Percentiles rank a stretch among this genome's conserved stretches.
Conservation (phyloP, 2,888 invertebrate genomes). For the Agrotis clavis region DNA sequence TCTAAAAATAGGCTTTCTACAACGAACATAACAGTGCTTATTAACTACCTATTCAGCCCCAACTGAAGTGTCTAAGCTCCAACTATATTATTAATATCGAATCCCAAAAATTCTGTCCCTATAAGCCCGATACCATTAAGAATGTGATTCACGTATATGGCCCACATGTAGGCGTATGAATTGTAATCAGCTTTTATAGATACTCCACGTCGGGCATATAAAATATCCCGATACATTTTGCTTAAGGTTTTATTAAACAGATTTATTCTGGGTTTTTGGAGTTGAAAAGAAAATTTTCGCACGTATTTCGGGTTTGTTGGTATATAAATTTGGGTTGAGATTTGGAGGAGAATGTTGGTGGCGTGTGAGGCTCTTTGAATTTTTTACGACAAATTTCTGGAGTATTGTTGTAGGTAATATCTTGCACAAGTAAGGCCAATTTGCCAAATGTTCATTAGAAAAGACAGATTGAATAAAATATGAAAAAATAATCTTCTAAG, state of each 20-base stretch:
- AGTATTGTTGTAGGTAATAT: conserved; percentile 1
- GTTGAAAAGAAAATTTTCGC: conserved; percentile 51
- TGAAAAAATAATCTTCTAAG: too few relatives aligned
- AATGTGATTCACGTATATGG: conserved; percentile 54
- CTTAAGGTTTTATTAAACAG: conserved; percentile 50
- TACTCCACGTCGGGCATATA: conserved; percentile 55
- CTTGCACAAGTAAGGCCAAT: not conserved
- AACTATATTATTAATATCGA: conserved; percentile 17
- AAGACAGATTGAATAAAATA: too few relatives aligned
- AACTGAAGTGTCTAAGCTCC: conserved; percentile 22
- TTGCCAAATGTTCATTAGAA: not conserved
- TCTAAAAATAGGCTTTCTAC: not conserved
- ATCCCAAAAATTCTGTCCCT: conserved; percentile 26
- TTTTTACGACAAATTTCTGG: not conserved
- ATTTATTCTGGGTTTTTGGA: conserved; percentile 56
- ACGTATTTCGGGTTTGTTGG: conserved; percentile 24
- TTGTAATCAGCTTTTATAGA: conserved; percentile 62
- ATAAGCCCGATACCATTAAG: conserved; percentile 34
- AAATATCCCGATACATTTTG: conserved; percentile 56
- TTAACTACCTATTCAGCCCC: conserved; percentile 11
- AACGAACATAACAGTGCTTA: conserved; percentile 4
- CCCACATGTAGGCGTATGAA: conserved; percentile 56
- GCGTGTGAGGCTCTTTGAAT: not conserved
- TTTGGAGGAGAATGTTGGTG: conserved; percentile 11
- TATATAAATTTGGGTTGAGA: conserved; percentile 24